Base-by-base conservation (phyloP, 2,888 invertebrate genomes). In the Eupithecia abbreviata region DNA sequence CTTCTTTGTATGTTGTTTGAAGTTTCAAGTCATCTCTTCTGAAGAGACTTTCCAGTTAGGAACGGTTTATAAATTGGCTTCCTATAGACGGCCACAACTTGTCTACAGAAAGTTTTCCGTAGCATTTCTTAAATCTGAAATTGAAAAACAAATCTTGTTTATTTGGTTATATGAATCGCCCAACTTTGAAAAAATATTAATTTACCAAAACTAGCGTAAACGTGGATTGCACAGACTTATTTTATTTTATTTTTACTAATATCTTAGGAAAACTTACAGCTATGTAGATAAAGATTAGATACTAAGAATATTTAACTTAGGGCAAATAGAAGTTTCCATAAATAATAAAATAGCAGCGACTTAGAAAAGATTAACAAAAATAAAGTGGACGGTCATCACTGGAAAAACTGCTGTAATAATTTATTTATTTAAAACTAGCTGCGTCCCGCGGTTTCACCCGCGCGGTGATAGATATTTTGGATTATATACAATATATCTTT, bases 1-100 rank as follows among this genome's bases (percentile, higher is more conserved):
- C 12, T 65, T 65, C 30, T 65, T 65, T 66, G 66, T 58, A 58
- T 58, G 58, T 58, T 10, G 58, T 58, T 58, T 18, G 18, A 18
- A 10, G 18, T 58, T 58, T 10, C 18, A 18, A 58, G 58, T 58
- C 15, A 47, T 12, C 7, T 51, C 55, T 18, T 18, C 58, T 18
- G 18, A 10, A 18, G 3, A 58, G 9, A 58, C 3, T 58, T 18
- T 58, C 18, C 18, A 58, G 10, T 18, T 58, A 10, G 58, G 10
- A 58, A 18, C 4, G 58, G 10, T 58, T 58, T 18, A 10, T 9
- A 58, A 58, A 18, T 10, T 18, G 18, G 4, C 10, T 58, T 18
- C 58, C 3, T 18, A 18, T 9, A 58, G 10, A 58, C 18, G 58
- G 10, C 58, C 3, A 58, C 58, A 58, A 58, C 18, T 58, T 18